Evolutionary conservation across 2,797 vertebrate genomes (phyloP).

Genomic region (Pantherophis vulpinus): DNA sequence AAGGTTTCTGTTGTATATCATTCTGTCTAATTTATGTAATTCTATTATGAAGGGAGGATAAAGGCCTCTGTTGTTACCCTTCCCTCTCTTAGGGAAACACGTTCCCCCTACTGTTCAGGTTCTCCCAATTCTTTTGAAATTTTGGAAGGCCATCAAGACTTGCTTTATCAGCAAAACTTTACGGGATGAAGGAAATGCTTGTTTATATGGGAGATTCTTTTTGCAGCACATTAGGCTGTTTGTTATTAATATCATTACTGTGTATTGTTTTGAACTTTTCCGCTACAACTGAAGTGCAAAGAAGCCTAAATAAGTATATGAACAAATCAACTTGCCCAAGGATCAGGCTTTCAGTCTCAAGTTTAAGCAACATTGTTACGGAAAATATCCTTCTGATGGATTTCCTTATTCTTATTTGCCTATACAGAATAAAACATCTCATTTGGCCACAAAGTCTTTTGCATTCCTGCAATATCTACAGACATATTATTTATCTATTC

Average conservation of each 20-base stretch:
- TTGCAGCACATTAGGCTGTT: neutral
- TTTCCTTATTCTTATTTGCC: neutral
- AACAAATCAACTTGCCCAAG: neutral
- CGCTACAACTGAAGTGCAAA: neutral
- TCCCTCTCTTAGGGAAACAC: neutral
- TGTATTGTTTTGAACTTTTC: neutral
- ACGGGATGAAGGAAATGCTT: neutral
- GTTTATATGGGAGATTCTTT: neutral
- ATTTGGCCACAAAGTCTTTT: neutral
- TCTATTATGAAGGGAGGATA: neutral
- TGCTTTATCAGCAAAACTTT: neutral
- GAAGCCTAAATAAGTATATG: neutral
- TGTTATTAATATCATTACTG: neutral
- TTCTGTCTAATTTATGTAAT: neutral
- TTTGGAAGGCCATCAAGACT: neutral
- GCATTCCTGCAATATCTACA: neutral
- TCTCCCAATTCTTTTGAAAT: neutral
- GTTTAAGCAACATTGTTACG: neutral
- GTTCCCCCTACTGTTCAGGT: neutral
- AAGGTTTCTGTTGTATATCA: neutral
- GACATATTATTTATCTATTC: neutral
- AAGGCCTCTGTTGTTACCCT: neutral
- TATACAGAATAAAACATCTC: neutral
- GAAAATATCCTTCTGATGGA: too few relatives aligned
- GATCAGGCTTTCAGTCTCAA: neutral